A percentile compares a stretch with the other conserved stretches of the same genome.
These are phyloP conservation scores for Apoda limacodes DNA, from an alignment of 2,888 invertebrate species.

Conservation along the genomic window DNA sequence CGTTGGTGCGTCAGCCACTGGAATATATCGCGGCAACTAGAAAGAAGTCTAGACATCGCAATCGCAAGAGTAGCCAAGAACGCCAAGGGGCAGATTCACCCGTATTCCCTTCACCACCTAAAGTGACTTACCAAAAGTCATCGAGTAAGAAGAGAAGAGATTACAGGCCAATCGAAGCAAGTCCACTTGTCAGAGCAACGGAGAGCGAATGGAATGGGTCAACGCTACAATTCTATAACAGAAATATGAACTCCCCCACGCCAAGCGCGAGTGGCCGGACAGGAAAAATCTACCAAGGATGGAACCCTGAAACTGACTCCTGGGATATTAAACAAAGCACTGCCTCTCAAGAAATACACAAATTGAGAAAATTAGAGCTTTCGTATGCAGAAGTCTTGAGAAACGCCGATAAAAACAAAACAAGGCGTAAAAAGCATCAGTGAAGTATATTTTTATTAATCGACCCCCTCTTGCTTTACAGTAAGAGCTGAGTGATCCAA, in stretches of 20 bases:
- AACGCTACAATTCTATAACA: slow-evolving; percentile 77
- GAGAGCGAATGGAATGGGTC: slow-evolving; percentile 77
- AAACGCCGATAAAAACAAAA: slow-evolving; percentile 72
- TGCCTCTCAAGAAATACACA: slow-evolving; percentile 86
- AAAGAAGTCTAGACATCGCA: slow-evolving; percentile 77
- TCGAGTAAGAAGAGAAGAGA: slow-evolving; percentile 71
- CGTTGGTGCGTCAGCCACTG: slow-evolving; percentile 78
- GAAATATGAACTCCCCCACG: slow-evolving; percentile 70
- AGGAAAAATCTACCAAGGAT: slow-evolving; percentile 60
- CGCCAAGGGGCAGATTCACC: slow-evolving; percentile 77
- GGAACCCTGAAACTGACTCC: slow-evolving; percentile 59
- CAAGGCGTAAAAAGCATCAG: slow-evolving; percentile 64
- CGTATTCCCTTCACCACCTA: slow-evolving; percentile 76
- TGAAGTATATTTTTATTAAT: slow-evolving; percentile 42
- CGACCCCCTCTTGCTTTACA: slow-evolving; percentile 49
- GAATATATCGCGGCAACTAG: slow-evolving; percentile 80
- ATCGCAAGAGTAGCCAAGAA: slow-evolving; percentile 72
- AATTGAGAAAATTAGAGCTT: slow-evolving; percentile 82
- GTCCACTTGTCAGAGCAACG: slow-evolving; percentile 52
- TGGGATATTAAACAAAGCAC: slow-evolving; percentile 73
- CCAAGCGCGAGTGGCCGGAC: slow-evolving; percentile 65
- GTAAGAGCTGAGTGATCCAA: slow-evolving; percentile 57
- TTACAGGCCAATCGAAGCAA: slow-evolving; percentile 64
- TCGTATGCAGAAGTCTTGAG: slow-evolving; percentile 88
- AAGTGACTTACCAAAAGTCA: slow-evolving; percentile 69